A percentile compares a stretch with the other conserved stretches of the same genome.
These are phyloP conservation scores for Ctenochaetus hawaiiensis DNA, from an alignment of 2,797 vertebrate species.

Conservation along the genomic window DNA sequence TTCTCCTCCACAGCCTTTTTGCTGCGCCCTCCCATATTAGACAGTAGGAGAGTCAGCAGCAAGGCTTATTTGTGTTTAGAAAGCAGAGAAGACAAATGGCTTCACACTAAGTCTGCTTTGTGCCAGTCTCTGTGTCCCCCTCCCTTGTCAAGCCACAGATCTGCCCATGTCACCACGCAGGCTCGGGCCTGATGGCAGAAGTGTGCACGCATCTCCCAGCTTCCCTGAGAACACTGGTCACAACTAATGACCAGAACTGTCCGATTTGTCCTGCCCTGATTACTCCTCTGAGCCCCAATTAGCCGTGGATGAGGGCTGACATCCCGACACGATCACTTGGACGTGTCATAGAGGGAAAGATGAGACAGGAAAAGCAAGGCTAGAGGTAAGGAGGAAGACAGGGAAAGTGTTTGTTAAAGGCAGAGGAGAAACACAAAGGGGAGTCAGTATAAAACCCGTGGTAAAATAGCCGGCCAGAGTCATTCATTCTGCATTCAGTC, in stretches of 20 bases:
- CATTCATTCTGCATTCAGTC: constrained; percentile 67
- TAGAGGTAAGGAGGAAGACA: constrained; percentile 38
- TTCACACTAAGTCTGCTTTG: constrained; percentile 39
- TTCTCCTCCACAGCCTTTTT: constrained; percentile 22
- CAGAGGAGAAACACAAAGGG: constrained; percentile 24
- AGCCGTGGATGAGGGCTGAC: constrained; percentile 90
- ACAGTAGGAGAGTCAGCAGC: constrained; percentile 37
- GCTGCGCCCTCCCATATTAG: constrained; percentile 27
- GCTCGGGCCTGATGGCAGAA: constrained; percentile 60
- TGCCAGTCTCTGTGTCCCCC: constrained; percentile 49
- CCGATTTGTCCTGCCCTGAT: constrained; percentile 94
- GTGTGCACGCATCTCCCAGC: constrained; percentile 68
- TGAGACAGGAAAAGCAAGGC: constrained; percentile 50
- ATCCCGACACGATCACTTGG: constrained; percentile 91
- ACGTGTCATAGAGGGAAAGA: constrained; percentile 84
- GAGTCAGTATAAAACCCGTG: constrained; percentile 33
- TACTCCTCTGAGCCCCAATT: constrained; percentile 97
- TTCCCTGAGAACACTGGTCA: constrained; percentile 82
- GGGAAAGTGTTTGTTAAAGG: constrained; percentile 28
- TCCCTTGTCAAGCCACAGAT: constrained; percentile 55
- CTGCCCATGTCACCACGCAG: constrained; percentile 61
- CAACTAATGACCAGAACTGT: constrained; percentile 96
- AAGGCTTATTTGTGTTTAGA: constrained; percentile 55
- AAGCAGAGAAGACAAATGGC: constrained; percentile 52
- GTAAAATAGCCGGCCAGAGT: constrained; percentile 40